Conservation (phyloP, 2,113 vertebrate genomes). For the Zapornia atra region DNA sequence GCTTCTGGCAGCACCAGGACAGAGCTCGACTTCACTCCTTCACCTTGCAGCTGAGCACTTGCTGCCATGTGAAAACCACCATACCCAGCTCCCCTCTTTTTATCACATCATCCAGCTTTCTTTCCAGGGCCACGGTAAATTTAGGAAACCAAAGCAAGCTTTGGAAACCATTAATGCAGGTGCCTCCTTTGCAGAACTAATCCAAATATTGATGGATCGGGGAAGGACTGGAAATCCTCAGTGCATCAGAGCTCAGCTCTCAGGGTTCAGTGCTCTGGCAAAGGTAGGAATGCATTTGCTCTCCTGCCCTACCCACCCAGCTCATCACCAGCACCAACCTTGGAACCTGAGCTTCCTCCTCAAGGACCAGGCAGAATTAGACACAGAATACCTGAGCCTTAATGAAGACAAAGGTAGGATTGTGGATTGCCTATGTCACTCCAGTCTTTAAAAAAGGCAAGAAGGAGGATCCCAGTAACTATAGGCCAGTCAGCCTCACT, state of each 20-base stretch:
- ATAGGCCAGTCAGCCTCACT: no score
- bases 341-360: neutral
- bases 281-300: neutral
- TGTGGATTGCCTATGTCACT: no score
- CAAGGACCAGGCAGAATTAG: neutral
- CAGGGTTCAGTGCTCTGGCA: neutral
- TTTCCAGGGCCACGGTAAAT: neutral
- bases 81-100: neutral
- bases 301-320: neutral
- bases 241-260: neutral
- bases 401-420: neutral
- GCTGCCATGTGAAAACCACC: neutral
- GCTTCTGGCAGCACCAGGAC: neutral
- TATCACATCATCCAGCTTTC: neutral
- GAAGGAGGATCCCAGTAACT: no score
- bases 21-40: neutral
- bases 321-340: neutral
- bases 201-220: neutral
- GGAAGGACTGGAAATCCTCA: neutral
- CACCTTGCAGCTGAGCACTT: no score
- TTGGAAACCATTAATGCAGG: neutral
- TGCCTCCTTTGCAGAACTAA: neutral
- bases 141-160: neutral
- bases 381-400: neutral
- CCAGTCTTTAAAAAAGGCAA: no score